Conservation (phyloP, 1,140 invertebrate species). For the Hormaphis cornu region DNA sequence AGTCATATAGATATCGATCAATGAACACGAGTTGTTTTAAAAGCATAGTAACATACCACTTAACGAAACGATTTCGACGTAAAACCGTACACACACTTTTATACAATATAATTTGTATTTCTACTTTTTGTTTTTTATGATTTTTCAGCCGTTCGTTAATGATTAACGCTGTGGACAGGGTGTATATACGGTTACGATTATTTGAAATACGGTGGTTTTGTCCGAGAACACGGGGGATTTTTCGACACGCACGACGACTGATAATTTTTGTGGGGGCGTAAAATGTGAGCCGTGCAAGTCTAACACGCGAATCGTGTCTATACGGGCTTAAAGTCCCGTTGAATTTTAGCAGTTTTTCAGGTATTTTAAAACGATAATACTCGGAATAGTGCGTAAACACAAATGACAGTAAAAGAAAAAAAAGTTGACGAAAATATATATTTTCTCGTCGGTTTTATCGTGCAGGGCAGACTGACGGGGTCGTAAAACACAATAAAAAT, state of each 20-base stretch:
- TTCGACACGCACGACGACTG: neutral
- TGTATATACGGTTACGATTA: neutral
- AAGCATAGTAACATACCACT: no score
- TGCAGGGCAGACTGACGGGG: no score
- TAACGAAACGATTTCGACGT: no score
- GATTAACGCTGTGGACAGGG: neutral
- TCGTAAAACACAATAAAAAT: no score
- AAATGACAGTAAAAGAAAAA: no score
- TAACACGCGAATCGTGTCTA: conserved; percentile 24
- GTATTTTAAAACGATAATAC: conserved; percentile 12
- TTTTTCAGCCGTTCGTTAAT: neutral
- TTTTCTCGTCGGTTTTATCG: no score
- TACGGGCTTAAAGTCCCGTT: neutral
- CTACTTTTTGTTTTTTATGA: neutral
- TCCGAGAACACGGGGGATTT: neutral
- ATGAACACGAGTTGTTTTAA: no score
- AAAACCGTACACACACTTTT: neutral
- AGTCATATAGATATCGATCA: no score
- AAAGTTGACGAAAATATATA: no score
- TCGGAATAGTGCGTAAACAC: neutral
- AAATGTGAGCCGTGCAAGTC: neutral
- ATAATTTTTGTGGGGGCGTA: conserved; percentile 18
- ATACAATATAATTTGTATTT: neutral
- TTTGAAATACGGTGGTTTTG: neutral
- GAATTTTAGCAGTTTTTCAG: conserved; percentile 12